Evolutionary conservation across 2,113 vertebrate genomes (phyloP), one percentile per base, ranked within the genome.

Genomic region (Periophthalmus modestus): DNA sequence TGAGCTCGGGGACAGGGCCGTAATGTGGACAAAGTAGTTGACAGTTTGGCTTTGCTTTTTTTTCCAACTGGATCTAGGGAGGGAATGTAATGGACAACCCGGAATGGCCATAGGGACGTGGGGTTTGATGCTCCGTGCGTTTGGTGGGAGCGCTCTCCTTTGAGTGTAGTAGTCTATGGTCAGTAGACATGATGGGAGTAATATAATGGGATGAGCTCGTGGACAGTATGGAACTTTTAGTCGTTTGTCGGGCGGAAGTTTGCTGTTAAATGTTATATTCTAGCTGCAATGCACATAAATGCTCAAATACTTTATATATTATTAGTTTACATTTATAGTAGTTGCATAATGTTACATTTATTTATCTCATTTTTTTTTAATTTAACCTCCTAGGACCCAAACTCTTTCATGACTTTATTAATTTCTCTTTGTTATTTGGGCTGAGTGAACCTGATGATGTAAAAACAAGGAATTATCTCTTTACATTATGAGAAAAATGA

Each of bases 21-120:
- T 93, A 93, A 93, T 93, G 89, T 93, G 92, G 92, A 92, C 91
- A 90, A 92, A 92, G 90, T 88, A 89, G 87, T 89, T 88, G 89
- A 91, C 82, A 89, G 88, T 92, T 91, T 91, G 84, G 57, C 57
- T 59, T 59, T 24, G 57, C 57, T 28, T 59, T 59, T 57, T 58
- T 59, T 59, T 55, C 52, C 57, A 59, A 59, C 12, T 59, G 57
- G 23, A 59, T 24, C 57, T 15, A 28, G 57, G 24, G 21, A 59
- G 23, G 57, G 15, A 21, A 21, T 59, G 24, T 59, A 59, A 59
- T 28, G 57, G 57, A 59, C 57, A 59, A 28, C 24, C 21, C 24
- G 23, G 57, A 59, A 28, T 59, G 57, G 23, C 13, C 57, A 28
- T 13, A 15, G 57, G 57, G 14, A 59, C 24, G 9, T 5, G 57